Evolutionary conservation across 2,797 vertebrate genomes (phyloP).

Genomic region (Mormyrus proboscirostris): DNA sequence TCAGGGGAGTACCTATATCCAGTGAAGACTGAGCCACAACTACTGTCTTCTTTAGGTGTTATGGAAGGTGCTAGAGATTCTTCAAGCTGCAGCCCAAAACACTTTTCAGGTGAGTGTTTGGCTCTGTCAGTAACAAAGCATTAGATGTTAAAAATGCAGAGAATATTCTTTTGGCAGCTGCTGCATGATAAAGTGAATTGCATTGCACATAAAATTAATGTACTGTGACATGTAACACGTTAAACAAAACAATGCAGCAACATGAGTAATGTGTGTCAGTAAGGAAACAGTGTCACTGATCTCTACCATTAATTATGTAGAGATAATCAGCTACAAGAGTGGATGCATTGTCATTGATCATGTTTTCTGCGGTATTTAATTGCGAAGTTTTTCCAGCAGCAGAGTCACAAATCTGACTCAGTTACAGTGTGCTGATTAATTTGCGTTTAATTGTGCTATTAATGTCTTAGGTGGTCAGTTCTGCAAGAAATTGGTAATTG

Average conservation of each 20-base stretch:
- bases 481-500: background rate
- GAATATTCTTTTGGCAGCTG: background rate
- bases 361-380: background rate
- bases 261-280: background rate
- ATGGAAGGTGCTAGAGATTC: slow-evolving; percentile 32
- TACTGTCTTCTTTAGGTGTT: slow-evolving; percentile 27
- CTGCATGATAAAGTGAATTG: background rate
- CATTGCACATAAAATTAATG: background rate
- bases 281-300: background rate
- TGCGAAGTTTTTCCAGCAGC: background rate
- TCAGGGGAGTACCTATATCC: slow-evolving; percentile 46
- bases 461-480: background rate
- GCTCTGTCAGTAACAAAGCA: background rate
- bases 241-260: background rate
- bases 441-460: background rate
- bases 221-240: background rate
- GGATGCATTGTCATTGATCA: background rate
- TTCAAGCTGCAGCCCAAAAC: slow-evolving; percentile 27
- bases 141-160: background rate
- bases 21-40: slow-evolving; percentile 39
- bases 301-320: background rate
- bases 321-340: background rate
- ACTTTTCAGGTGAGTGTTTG: slow-evolving; percentile 29
- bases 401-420: background rate
- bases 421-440: background rate